These are phyloP conservation scores for Conger conger DNA, from an alignment of 2,113 vertebrate genomes.

Conservation along the genomic window DNA sequence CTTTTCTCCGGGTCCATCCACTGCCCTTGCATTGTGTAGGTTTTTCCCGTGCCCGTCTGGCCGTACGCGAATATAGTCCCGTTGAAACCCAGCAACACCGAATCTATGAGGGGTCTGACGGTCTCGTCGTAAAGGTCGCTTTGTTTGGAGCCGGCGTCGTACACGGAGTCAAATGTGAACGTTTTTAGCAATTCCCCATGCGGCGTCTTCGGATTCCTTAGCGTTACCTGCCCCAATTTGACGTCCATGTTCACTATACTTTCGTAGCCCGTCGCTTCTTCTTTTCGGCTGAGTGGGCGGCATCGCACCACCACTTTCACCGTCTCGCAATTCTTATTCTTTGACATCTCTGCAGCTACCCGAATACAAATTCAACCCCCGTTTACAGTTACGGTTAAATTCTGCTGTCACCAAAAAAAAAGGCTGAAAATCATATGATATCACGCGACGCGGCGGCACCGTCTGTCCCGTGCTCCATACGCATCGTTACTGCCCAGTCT, in stretches of 20 bases:
- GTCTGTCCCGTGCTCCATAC: constrained; percentile 28
- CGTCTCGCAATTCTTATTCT: constrained; percentile 81
- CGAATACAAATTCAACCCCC: constrained; percentile 4
- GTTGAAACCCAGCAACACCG: constrained; percentile 89
- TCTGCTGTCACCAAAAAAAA: constrained; percentile 26
- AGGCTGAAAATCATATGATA: constrained; percentile 22
- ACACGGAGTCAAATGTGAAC: constrained; percentile 95
- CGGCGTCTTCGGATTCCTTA: constrained; percentile 81
- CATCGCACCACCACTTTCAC: constrained; percentile 94
- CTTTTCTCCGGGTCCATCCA: constrained; percentile 87
- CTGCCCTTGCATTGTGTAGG: constrained; percentile 93
- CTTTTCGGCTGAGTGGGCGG: constrained; percentile 85
- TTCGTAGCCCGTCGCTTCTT: constrained; percentile 77
- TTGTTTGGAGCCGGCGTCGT: constrained; percentile 87
- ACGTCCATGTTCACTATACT: constrained; percentile 85
- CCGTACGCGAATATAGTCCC: constrained; percentile 95
- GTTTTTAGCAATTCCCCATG: constrained; percentile 85
- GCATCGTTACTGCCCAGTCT: constrained; percentile 34
- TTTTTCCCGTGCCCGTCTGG: constrained; percentile 95
- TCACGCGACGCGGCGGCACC: constrained; percentile 21
- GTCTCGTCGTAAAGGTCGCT: constrained; percentile 92
- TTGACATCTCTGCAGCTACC: constrained; percentile 74
- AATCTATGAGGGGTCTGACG: constrained; percentile 88
- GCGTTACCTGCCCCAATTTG: constrained; percentile 87
- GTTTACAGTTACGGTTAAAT: constrained; percentile 3